Percentiles rank a stretch among this genome's conserved stretches.
Conservation (phyloP, 1,140 invertebrate genomes). For the Orius insidiosus region DNA sequence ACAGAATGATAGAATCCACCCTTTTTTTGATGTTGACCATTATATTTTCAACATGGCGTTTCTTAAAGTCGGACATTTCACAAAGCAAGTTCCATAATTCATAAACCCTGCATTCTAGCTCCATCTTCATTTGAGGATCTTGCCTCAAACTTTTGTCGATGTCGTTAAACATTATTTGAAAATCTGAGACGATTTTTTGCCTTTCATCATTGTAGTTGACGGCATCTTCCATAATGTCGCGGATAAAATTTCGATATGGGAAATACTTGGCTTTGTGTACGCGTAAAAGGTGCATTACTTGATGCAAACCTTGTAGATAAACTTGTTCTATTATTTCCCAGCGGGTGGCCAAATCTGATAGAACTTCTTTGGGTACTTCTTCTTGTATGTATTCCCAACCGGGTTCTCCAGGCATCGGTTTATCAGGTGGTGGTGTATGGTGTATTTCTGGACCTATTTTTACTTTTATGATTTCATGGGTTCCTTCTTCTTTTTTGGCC, state of each 20-base stretch:
- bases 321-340: slow-evolving; percentile 12
- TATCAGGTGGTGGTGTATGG: background rate
- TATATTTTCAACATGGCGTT: too few relatives aligned
- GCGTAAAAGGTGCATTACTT: slow-evolving; percentile 9
- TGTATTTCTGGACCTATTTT: too few relatives aligned
- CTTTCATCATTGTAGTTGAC: slow-evolving; percentile 6
- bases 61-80: too few relatives aligned
- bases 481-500: background rate
- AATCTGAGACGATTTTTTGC: slow-evolving; percentile 10
- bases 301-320: slow-evolving; percentile 7
- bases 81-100: slow-evolving; percentile 9
- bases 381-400: slow-evolving; percentile 4
- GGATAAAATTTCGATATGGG: slow-evolving; percentile 11
- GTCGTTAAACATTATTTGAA: slow-evolving; percentile 15
- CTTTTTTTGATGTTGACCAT: too few relatives aligned
- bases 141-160: slow-evolving; percentile 7
- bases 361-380: background rate
- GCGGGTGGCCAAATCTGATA: slow-evolving; percentile 1
- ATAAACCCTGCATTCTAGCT: slow-evolving; percentile 10
- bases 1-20: too few relatives aligned
- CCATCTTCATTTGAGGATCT: slow-evolving; percentile 11
- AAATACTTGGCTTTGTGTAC: background rate
- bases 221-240: background rate
- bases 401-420: slow-evolving; percentile 4
- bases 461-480: background rate